Percentiles rank a stretch among this genome's conserved stretches.
Conservation (phyloP, 2,797 vertebrate genomes). For the Hyperoplus lanceolatus region DNA sequence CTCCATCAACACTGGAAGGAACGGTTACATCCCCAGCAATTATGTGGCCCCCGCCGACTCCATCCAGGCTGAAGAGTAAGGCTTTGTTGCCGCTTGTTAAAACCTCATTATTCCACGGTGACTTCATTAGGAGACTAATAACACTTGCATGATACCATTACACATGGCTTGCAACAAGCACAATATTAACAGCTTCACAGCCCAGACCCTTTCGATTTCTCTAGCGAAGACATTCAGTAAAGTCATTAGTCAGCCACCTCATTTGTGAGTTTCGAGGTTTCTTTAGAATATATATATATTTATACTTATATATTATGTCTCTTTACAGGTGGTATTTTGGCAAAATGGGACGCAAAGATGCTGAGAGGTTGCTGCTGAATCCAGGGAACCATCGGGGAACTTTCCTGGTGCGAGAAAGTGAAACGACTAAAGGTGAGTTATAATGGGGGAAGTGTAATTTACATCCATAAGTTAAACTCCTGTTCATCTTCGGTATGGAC, state of each 20-base stretch:
- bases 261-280: not conserved
- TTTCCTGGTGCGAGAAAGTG: constrained; percentile 96
- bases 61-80: constrained; percentile 99
- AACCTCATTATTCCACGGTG: constrained; percentile 41
- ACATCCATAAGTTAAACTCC: not conserved
- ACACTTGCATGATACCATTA: constrained; percentile 23
- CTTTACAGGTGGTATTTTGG: constrained; percentile 95
- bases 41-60: constrained; percentile 98
- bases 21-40: constrained; percentile 97
- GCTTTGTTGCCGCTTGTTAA: constrained; percentile 34
- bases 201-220: not conserved
- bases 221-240: not conserved
- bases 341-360: constrained; percentile 98
- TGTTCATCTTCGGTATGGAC: not conserved
- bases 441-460: not conserved
- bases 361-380: constrained; percentile 94
- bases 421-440: constrained; percentile 95
- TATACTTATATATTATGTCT: not conserved
- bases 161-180: constrained; percentile 21
- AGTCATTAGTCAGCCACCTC: not conserved
- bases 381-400: constrained; percentile 95
- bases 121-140: constrained; percentile 30
- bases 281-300: not conserved
- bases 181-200: constrained; percentile 3
- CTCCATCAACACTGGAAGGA: constrained; percentile 96